Evolutionary conservation across 2,797 vertebrate species (phyloP).

Genomic region (Peromyscus aztecus): DNA sequence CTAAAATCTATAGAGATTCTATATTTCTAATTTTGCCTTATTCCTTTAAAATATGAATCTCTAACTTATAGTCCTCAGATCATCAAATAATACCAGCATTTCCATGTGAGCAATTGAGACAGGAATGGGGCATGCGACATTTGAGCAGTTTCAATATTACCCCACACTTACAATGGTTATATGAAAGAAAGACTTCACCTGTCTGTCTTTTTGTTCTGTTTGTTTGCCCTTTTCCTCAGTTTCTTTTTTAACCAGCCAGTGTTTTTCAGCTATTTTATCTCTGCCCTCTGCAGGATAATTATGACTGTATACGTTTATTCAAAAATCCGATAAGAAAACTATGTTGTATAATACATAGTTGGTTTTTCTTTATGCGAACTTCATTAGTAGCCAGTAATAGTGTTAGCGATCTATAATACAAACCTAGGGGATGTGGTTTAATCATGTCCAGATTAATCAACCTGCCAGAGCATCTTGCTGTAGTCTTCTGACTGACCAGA

Average conservation of each 20-base stretch:
- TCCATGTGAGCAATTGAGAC: neutral
- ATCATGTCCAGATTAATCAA: slow-evolving; percentile 44
- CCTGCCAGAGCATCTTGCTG: neutral
- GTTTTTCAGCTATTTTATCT: neutral
- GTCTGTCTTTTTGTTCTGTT: slow-evolving; percentile 19
- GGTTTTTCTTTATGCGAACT: slow-evolving; percentile 18
- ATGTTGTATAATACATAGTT: neutral
- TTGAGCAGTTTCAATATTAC: slow-evolving; percentile 1
- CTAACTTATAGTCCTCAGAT: neutral
- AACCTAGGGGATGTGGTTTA: slow-evolving; percentile 11
- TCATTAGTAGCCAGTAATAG: slow-evolving; percentile 3
- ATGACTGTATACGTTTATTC: neutral
- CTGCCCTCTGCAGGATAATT: neutral
- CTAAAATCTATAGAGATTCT: neutral
- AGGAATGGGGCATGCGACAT: neutral
- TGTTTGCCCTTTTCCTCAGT: neutral
- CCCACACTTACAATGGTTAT: neutral
- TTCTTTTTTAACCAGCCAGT: neutral
- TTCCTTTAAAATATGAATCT: slow-evolving; percentile 22
- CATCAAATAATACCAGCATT: slow-evolving; percentile 41
- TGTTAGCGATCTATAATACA: slow-evolving; percentile 3
- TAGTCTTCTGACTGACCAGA: neutral
- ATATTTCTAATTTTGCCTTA: slow-evolving; percentile 20
- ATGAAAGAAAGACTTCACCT: neutral
- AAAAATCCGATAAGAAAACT: slow-evolving; percentile 39